These are phyloP conservation scores for Apis florea DNA, from an alignment of 1,140 invertebrate species.

Conservation along the genomic window DNA sequence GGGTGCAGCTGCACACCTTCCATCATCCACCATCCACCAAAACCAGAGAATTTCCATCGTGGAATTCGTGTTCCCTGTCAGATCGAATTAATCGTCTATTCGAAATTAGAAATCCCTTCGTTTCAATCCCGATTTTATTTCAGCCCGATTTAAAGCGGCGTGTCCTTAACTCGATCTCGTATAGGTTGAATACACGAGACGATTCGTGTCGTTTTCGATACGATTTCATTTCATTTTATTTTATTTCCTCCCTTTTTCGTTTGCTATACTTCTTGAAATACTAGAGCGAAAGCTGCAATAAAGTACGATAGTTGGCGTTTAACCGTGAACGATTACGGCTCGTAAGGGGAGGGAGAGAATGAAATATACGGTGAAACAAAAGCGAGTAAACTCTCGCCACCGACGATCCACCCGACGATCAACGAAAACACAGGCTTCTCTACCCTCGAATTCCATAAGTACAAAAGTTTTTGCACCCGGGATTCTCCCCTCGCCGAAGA, in stretches of 20 bases:
- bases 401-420: conserved; percentile 9
- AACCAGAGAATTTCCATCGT: neutral
- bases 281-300: neutral
- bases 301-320: conserved; percentile 9
- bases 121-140: neutral
- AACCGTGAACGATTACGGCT: neutral
- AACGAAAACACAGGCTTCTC: conserved; percentile 33
- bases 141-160: neutral
- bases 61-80: neutral
- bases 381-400: neutral
- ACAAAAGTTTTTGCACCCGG: conserved; percentile 52
- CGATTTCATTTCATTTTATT: neutral
- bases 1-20: neutral
- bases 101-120: conserved; percentile 11
- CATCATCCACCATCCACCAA: no score
- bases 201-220: neutral
- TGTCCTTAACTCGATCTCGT: neutral
- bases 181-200: neutral
- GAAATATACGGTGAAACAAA: conserved; percentile 15
- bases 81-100: conserved; percentile 6
- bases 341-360: neutral
- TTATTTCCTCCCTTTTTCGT: neutral
- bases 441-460: conserved; percentile 36
- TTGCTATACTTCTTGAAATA: neutral
- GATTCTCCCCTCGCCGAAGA: conserved; percentile 54